Percentiles rank a stretch among this genome's conserved stretches.
Conservation (phyloP, 2,797 vertebrate species). For the Epinephelus coioides region DNA sequence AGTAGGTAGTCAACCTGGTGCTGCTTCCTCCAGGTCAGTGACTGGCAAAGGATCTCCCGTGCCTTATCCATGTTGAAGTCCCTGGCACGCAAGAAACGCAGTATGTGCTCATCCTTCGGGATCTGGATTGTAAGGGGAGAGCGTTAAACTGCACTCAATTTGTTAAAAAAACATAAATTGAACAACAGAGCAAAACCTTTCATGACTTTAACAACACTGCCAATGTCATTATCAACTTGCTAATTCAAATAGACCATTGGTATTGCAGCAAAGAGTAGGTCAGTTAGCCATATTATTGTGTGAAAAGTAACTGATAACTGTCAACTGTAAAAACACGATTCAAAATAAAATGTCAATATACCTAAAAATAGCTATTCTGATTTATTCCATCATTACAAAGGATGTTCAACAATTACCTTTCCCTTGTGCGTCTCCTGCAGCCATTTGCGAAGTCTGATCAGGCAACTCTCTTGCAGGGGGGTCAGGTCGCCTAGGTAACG, state of each 20-base stretch:
- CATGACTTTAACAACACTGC: background rate
- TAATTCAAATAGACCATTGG: background rate
- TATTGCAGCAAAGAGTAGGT: background rate
- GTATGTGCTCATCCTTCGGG: constrained; percentile 96
- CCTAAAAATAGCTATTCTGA: background rate
- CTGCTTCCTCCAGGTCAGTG: constrained; percentile 96
- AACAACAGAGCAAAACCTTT: background rate
- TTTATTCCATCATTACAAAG: background rate
- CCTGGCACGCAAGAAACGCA: constrained; percentile 94
- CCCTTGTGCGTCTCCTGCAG: constrained; percentile 98
- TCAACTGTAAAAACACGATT: background rate
- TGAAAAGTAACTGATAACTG: background rate
- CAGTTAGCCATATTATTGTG: background rate
- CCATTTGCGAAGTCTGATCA: constrained; percentile 96
- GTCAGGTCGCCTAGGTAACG: constrained; percentile 97
- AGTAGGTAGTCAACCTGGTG: constrained; percentile 98
- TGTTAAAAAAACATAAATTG: background rate
- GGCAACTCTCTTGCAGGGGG: constrained; percentile 97
- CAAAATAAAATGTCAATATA: background rate
- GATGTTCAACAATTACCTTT: constrained; percentile 85
- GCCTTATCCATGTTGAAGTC: constrained; percentile 98
- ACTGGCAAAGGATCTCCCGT: constrained; percentile 94
- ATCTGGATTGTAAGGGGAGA: constrained; percentile 82
- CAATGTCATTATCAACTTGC: background rate
- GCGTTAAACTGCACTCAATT: background rate